Evolutionary conservation across 1,140 invertebrate genomes (phyloP).

Genomic region (Drosophila rhopaloa): DNA sequence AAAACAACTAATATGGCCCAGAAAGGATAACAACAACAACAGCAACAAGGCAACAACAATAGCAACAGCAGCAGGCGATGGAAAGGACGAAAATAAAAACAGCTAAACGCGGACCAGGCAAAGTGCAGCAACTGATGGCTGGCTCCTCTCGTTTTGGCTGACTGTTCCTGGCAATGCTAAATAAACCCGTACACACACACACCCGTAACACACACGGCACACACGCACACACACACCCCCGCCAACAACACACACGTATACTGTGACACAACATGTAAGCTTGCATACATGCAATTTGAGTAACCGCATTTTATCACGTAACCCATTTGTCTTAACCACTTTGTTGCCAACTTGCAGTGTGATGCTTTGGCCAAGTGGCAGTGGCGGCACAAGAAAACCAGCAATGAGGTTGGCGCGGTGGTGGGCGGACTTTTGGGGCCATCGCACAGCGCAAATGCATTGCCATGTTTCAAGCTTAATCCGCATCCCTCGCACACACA

Average conservation of each 20-base stretch:
- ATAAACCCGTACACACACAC: slow-evolving; percentile 66
- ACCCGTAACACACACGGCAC: slow-evolving; percentile 14
- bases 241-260: slow-evolving; percentile 43
- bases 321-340: slow-evolving; percentile 84
- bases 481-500: slow-evolving; percentile 44
- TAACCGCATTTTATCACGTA: slow-evolving; percentile 84
- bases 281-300: slow-evolving; percentile 83
- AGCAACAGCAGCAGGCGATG: slow-evolving; percentile 10
- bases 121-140: slow-evolving; percentile 65
- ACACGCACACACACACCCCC: slow-evolving; percentile 27
- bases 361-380: slow-evolving; percentile 78
- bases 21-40: slow-evolving; percentile 25
- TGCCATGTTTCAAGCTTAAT: slow-evolving; percentile 82
- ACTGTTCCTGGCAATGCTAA: slow-evolving; percentile 66
- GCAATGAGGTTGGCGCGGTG: slow-evolving; percentile 26
- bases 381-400: slow-evolving; percentile 54
- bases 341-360: slow-evolving; percentile 83
- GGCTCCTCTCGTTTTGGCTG: slow-evolving; percentile 51
- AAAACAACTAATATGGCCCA: slow-evolving; percentile 23
- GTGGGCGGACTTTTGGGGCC: slow-evolving; percentile 14
- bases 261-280: slow-evolving; percentile 69
- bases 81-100: slow-evolving; percentile 39
- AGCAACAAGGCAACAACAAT: slow-evolving; percentile 21
- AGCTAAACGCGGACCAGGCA: slow-evolving; percentile 59
- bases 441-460: slow-evolving; percentile 70